Conservation (phyloP, 1,140 invertebrate species). For the Stegodyphus mimosarum region DNA sequence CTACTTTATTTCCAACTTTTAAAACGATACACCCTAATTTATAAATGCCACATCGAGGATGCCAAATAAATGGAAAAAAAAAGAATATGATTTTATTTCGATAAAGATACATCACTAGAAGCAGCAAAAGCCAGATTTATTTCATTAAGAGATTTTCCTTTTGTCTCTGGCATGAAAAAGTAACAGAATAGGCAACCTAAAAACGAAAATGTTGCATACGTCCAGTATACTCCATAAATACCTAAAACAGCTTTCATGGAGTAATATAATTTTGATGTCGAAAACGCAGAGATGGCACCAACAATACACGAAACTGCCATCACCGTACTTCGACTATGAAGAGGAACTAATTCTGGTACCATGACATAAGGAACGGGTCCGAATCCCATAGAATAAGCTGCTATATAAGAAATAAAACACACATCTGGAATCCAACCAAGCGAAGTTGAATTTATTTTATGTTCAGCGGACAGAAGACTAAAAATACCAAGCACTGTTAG, state of each 20-base stretch:
- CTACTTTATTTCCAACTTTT: no score
- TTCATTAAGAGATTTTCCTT: slow-evolving; percentile 88
- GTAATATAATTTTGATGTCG: neutral
- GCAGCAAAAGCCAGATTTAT: slow-evolving; percentile 70
- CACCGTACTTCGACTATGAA: slow-evolving; percentile 80
- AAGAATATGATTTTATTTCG: no score
- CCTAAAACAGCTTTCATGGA: slow-evolving; percentile 77
- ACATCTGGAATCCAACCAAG: slow-evolving; percentile 70
- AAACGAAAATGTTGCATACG: slow-evolving; percentile 81
- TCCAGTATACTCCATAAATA: slow-evolving; percentile 81
- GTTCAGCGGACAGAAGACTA: slow-evolving; percentile 34
- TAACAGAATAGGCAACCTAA: slow-evolving; percentile 83
- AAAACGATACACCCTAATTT: no score
- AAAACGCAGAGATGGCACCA: slow-evolving; percentile 8
- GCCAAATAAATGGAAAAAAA: no score
- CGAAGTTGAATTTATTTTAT: neutral
- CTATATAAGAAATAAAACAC: slow-evolving; percentile 72
- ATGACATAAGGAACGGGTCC: slow-evolving; percentile 87
- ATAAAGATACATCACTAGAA: neutral
- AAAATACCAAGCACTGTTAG: slow-evolving; percentile 75
- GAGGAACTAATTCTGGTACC: slow-evolving; percentile 73
- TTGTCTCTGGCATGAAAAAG: slow-evolving; percentile 88
- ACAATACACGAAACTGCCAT: slow-evolving; percentile 79
- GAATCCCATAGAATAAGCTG: slow-evolving; percentile 77
- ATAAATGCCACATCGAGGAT: no score